Evolutionary conservation across 2,113 vertebrate species (phyloP), one percentile per base, ranked within the genome.

Genomic region (Hyla sarda): DNA sequence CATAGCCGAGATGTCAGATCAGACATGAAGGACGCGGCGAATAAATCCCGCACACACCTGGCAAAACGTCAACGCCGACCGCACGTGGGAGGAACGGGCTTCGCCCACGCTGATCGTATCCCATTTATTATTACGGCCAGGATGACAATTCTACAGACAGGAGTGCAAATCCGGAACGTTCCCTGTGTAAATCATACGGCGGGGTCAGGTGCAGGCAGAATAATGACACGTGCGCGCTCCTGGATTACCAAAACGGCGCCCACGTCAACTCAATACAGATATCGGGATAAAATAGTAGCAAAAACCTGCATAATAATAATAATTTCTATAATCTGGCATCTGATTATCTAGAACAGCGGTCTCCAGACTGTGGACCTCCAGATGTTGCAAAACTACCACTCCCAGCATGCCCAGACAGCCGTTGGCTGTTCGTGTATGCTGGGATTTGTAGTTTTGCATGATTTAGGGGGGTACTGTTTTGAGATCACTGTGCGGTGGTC

Each of bases 1-100:
- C 32, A 62, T 60, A 60, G 54, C 77, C 1, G 77, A 62, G 10
- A 56, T 21, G 52, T 79, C 76, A 79, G 19, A 78, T 56, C 75
- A 12, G 74, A 73, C 34, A 23, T 23, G 69, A 72, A 72, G 32
- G 37, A 45, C 47, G 17, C 47, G 30, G 50, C 9, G 74, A 32
- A 50, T 17, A 37, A n/a, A 78, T n/a, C 30, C 76, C 13, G 41
- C 37, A 58, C 37, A 58, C 75, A 77, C 75, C 52, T 58, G 48
- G 76, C 52, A 37, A 34, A 41, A 58, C 52, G n/a, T 23, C 76
- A 78, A 62, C 34, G 21, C 8, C 19, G 56, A 45, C 30, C 17
- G 30, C 76, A 58, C 10, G 30, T 13, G 76, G 30, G 75, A 77
- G 75, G 48, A 58, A 34, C 10, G 12, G n/a, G 5, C 32, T 19